Conservation (phyloP, 2,113 vertebrate species). For the Merops nubicus region DNA sequence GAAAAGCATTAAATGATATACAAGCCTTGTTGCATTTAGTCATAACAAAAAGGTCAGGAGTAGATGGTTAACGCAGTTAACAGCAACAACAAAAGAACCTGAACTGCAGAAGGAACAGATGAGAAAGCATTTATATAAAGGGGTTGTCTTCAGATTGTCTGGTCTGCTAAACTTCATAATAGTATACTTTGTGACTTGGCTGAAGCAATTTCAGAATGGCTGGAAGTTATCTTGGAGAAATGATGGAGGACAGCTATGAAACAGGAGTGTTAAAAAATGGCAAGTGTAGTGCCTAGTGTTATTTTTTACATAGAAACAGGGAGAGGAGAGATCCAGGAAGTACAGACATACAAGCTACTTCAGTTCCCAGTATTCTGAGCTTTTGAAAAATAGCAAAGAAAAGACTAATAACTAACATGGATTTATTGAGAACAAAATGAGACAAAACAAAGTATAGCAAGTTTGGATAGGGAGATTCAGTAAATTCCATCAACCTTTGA, state of each 20-base stretch:
- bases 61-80: neutral
- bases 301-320: neutral
- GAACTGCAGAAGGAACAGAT: neutral
- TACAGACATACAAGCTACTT: accelerated
- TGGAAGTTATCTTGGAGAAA: neutral
- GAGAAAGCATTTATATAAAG: neutral
- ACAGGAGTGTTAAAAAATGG: neutral
- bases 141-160: neutral
- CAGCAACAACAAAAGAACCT: neutral
- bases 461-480: neutral
- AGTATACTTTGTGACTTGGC: neutral
- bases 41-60: neutral
- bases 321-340: neutral
- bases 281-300: accelerated
- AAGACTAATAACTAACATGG: neutral
- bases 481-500: neutral
- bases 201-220: neutral
- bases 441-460: neutral
- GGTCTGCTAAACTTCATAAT: neutral
- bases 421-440: neutral
- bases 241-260: neutral
- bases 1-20: neutral
- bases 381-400: neutral
- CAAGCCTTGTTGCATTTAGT: neutral
- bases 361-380: neutral